phyloP scores from a whole-genome alignment of 1,140 invertebrate genomes.

The Solenopsis fugax region DNA sequence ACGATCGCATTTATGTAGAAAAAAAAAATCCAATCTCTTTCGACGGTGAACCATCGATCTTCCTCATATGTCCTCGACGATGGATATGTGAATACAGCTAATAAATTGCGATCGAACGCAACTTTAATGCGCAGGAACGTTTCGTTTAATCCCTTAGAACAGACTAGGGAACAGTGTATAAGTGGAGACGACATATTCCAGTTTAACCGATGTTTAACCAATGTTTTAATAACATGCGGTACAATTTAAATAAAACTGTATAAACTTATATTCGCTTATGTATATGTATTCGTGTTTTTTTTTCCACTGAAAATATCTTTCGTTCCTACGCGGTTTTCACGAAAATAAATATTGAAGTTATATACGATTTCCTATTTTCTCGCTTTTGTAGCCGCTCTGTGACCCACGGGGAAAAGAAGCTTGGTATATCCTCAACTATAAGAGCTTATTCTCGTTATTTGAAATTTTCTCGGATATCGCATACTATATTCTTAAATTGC shows the following conservation, averaged over 20 bases:
- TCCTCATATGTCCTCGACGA: slow-evolving; percentile 37
- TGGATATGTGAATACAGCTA: slow-evolving; percentile 51
- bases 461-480: slow-evolving; percentile 28
- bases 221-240: not conserved
- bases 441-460: slow-evolving; percentile 25
- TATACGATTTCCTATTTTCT: slow-evolving; percentile 35
- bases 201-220: not conserved
- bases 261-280: slow-evolving; percentile 4
- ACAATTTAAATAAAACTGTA: slow-evolving; percentile 20
- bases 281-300: slow-evolving; percentile 16
- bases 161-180: not conserved
- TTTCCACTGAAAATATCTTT: slow-evolving; percentile 14
- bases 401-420: not conserved
- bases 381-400: slow-evolving; percentile 9
- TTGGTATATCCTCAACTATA: too few relatives aligned
- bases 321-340: not conserved
- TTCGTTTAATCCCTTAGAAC: slow-evolving; percentile 4
- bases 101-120: slow-evolving; percentile 65
- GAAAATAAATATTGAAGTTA: slow-evolving; percentile 49
- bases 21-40: slow-evolving; percentile 68
- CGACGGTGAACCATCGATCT: slow-evolving; percentile 66
- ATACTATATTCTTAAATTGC: slow-evolving; percentile 8
- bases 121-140: slow-evolving; percentile 1
- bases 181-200: not conserved
- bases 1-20: slow-evolving; percentile 7